phyloP scores from a whole-genome alignment of 1,140 invertebrate genomes.

The Leptinotarsa defecta region DNA sequence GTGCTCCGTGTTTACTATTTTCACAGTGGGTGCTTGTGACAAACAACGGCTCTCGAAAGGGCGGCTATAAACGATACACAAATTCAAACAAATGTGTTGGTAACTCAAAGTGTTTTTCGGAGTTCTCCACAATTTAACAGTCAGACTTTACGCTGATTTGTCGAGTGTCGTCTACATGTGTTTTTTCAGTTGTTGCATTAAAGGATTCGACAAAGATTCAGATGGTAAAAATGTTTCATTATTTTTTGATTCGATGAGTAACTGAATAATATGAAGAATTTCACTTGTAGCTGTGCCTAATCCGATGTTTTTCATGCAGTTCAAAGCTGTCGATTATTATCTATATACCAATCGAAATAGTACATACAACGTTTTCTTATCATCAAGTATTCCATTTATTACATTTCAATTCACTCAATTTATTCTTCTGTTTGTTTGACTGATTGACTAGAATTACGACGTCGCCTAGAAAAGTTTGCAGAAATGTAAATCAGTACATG shows the following conservation, averaged over 20 bases:
- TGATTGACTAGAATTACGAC: too few species aligned
- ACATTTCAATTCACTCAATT: too few species aligned
- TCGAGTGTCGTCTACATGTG: conserved; percentile 38
- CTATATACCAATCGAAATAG: too few species aligned
- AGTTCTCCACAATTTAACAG: conserved; percentile 38
- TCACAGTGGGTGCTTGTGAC: background rate
- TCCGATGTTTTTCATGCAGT: too few species aligned
- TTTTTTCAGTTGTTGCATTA: conserved; percentile 33
- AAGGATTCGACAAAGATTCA: background rate
- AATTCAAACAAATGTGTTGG: conserved; percentile 32
- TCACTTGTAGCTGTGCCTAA: too few species aligned
- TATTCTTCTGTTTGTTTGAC: too few species aligned
- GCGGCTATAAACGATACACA: background rate
- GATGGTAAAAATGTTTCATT: background rate
- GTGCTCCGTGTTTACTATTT: conserved; percentile 6
- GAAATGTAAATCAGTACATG: too few species aligned
- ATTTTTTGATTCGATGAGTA: background rate
- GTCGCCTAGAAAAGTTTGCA: too few species aligned
- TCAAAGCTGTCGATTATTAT: too few species aligned
- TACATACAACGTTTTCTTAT: too few species aligned
- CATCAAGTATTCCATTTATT: too few species aligned
- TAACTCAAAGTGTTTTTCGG: conserved; percentile 41
- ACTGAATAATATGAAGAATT: too few species aligned
- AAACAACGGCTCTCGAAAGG: conserved; percentile 7
- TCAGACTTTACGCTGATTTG: conserved; percentile 32